Evolutionary conservation across 2,888 invertebrate genomes (phyloP).

Genomic region (Clivina fossor): DNA sequence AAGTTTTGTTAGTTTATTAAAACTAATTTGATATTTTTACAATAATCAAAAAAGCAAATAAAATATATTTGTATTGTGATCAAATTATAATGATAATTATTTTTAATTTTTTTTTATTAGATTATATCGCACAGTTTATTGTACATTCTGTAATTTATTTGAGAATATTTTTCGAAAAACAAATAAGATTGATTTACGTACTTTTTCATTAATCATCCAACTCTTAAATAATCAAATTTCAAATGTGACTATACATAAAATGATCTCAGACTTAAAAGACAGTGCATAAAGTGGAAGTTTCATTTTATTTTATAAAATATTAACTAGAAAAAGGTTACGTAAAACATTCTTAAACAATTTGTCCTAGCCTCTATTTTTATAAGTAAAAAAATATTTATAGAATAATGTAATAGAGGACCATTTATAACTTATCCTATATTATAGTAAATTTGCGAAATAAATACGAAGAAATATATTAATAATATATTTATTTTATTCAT

Average conservation of each 20-base stretch:
- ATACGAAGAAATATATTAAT: too few relatives aligned
- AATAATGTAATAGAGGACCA: constrained; percentile 24
- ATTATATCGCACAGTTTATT: neutral
- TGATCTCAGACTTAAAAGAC: neutral
- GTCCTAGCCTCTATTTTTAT: constrained; percentile 14
- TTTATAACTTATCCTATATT: too few relatives aligned
- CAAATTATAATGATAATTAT: neutral
- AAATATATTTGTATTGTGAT: neutral
- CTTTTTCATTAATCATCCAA: too few relatives aligned
- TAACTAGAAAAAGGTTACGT: constrained; percentile 7
- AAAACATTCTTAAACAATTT: neutral
- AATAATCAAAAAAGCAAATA: neutral
- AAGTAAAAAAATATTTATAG: constrained; percentile 3
- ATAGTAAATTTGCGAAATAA: too few relatives aligned
- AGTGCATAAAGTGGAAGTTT: neutral
- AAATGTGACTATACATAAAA: neutral
- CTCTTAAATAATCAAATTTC: neutral
- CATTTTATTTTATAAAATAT: neutral
- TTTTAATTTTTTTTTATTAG: neutral
- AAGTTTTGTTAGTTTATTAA: constrained; percentile 22
- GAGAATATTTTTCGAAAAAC: too few relatives aligned
- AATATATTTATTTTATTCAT: constrained; percentile 3
- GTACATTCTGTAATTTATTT: neutral
- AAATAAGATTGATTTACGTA: too few relatives aligned
- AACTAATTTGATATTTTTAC: constrained; percentile 6